Evolutionary conservation across 30 jellyfish, hydroid and myxozoan genomes (phyloP).

Genomic region (Pelagia noctiluca): DNA sequence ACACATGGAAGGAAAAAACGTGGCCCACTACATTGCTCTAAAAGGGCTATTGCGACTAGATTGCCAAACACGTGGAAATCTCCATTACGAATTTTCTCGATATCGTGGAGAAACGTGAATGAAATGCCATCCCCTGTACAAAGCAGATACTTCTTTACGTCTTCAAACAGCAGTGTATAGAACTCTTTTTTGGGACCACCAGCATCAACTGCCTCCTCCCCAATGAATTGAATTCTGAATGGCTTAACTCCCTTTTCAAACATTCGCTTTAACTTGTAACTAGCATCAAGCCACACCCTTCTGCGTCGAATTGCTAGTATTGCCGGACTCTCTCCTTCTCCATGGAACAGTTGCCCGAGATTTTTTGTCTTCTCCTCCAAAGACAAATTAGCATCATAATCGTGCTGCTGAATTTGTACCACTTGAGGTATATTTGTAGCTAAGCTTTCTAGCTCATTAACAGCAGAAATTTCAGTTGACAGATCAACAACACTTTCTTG

Average conservation of each 20-base stretch:
- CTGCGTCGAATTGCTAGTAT: constrained; percentile 4
- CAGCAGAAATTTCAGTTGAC: background rate
- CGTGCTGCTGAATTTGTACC: no score
- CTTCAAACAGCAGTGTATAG: background rate
- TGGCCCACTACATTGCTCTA: background rate
- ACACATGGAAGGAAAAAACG: background rate
- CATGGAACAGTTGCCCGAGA: background rate
- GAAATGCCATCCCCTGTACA: background rate
- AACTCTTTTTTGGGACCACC: background rate
- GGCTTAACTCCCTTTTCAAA: constrained; percentile 34
- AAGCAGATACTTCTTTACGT: background rate
- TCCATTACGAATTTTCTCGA: background rate
- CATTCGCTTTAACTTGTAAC: constrained; percentile 20
- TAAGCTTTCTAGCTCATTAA: background rate
- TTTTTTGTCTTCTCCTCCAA: background rate
- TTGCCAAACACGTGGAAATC: background rate
- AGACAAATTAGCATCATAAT: no score
- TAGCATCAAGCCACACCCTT: constrained; percentile 24
- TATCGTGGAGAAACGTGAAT: background rate
- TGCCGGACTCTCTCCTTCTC: background rate
- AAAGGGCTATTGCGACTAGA: background rate
- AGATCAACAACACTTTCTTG: background rate
- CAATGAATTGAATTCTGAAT: constrained; percentile 39
- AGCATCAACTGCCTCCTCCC: constrained; percentile 21
- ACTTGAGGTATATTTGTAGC: no score